These are phyloP conservation scores for Apodemus agrarius DNA, from an alignment of 2,797 vertebrate species.

Conservation along the genomic window DNA sequence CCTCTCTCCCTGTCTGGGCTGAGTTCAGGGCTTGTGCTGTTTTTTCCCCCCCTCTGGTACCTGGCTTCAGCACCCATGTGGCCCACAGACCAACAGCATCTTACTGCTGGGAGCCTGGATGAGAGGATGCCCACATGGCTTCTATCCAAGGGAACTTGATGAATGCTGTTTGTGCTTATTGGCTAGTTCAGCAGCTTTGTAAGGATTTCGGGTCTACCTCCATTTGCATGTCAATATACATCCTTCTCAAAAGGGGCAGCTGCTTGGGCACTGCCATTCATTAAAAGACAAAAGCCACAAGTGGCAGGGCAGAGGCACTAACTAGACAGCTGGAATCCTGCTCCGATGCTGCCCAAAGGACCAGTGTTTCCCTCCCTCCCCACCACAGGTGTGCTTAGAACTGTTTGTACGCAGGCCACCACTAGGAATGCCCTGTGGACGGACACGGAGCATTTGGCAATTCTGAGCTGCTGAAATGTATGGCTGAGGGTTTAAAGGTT, in stretches of 20 bases:
- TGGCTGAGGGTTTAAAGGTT: slow-evolving; percentile 5
- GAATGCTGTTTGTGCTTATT: not conserved
- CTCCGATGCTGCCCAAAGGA: not conserved
- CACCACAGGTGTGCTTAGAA: not conserved
- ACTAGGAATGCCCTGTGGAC: not conserved
- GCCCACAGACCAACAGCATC: not conserved
- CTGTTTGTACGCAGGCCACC: not conserved
- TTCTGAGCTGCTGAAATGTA: not conserved
- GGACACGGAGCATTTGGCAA: not conserved
- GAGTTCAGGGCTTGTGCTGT: not conserved
- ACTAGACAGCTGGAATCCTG: not conserved
- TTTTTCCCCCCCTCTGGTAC: not conserved
- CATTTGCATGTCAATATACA: not conserved
- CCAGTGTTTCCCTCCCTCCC: not conserved
- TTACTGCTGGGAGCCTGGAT: not conserved
- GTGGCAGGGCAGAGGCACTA: not conserved
- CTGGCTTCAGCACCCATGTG: not conserved
- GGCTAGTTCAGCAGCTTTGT: not conserved
- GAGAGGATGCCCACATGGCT: not conserved
- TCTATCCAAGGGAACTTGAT: not conserved
- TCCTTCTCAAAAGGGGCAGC: not conserved
- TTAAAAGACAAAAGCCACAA: not conserved
- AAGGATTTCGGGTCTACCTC: not conserved
- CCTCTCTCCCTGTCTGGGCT: not conserved
- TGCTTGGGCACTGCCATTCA: not conserved